phyloP scores from a whole-genome alignment of 2,797 vertebrate genomes.

The Petrocephalus sullivani region DNA sequence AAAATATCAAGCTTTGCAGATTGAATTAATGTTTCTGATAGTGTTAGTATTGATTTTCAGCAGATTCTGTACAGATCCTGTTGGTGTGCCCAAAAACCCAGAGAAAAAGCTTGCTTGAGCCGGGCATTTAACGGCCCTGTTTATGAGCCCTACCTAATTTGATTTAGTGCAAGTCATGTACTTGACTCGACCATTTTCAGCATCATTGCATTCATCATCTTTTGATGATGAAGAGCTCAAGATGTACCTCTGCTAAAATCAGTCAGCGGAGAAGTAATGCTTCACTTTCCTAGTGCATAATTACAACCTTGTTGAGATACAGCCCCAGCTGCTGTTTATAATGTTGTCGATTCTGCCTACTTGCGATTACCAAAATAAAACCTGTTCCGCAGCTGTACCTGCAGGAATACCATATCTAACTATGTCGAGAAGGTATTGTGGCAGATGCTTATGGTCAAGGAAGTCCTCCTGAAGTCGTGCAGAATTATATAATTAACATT shows the following conservation, averaged over 20 bases:
- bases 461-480: background rate
- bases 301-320: background rate
- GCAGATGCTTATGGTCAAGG: background rate
- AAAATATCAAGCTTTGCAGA: background rate
- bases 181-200: slow-evolving; percentile 9
- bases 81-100: background rate
- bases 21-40: background rate
- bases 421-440: background rate
- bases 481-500: background rate
- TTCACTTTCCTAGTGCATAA: slow-evolving; percentile 14
- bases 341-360: slow-evolving; percentile 3
- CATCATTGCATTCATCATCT: slow-evolving; percentile 21
- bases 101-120: background rate
- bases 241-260: slow-evolving; percentile 15
- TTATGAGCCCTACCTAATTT: background rate
- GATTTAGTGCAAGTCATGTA: slow-evolving; percentile 10
- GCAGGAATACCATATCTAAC: background rate
- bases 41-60: background rate
- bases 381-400: background rate
- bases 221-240: slow-evolving; percentile 7
- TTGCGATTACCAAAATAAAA: slow-evolving; percentile 13
- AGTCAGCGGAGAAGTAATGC: slow-evolving; percentile 14
- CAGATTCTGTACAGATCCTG: background rate
- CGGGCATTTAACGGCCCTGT: background rate
- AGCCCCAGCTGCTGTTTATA: slow-evolving; percentile 5